A percentile compares a stretch with the other conserved stretches of the same genome.
phyloP scores from a whole-genome alignment of 1,140 invertebrate genomes.

The Drosophila elegans region DNA sequence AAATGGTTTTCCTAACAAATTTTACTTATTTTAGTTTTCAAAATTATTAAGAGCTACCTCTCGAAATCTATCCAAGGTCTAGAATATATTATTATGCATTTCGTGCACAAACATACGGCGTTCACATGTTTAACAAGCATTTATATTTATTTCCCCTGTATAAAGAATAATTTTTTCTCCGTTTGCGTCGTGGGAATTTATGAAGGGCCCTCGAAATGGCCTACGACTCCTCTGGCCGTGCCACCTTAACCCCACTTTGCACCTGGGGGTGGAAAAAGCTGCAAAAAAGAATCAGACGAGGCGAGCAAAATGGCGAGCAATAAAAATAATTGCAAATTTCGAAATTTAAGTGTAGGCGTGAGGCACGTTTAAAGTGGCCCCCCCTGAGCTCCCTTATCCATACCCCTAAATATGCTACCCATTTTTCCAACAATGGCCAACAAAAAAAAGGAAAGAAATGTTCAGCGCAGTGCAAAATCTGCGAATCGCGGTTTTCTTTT shows the following conservation, averaged over 20 bases:
- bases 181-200: conserved; percentile 59
- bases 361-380: conserved; percentile 65
- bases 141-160: conserved; percentile 62
- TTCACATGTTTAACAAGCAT: conserved; percentile 58
- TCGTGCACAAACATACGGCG: conserved; percentile 10
- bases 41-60: not conserved
- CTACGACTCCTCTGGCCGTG: conserved; percentile 15
- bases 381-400: not conserved
- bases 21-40: not conserved
- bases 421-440: conserved; percentile 65
- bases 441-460: conserved; percentile 40
- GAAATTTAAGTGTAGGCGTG: conserved; percentile 78
- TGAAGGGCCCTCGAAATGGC: conserved; percentile 62
- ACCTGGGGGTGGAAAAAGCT: conserved; percentile 5
- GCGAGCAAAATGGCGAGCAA: conserved; percentile 72
- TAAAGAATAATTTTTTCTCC: conserved; percentile 28
- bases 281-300: conserved; percentile 18
- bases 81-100: conserved; percentile 13
- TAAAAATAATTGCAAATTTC: conserved; percentile 83
- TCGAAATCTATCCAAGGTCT: not conserved
- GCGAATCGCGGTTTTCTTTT: conserved; percentile 68
- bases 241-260: conserved; percentile 2
- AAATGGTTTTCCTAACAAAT: not conserved
- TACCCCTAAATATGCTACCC: conserved; percentile 1
- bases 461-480: conserved; percentile 79